Evolutionary conservation across 2,888 invertebrate species (phyloP).

Genomic region (Chalcis sispes): DNA sequence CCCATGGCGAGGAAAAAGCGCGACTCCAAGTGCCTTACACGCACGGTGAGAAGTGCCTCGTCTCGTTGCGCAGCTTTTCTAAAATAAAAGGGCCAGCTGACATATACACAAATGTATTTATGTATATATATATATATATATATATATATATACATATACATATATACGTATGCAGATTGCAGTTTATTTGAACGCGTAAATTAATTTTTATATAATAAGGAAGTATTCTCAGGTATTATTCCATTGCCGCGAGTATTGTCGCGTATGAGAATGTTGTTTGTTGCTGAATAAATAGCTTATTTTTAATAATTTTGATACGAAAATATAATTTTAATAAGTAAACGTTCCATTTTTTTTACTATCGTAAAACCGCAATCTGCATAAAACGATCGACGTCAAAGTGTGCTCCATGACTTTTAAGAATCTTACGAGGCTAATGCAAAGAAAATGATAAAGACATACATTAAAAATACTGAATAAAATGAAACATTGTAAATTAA

Average conservation of each 20-base stretch:
- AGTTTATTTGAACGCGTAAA: constrained; percentile 44
- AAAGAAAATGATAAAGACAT: constrained; percentile 1
- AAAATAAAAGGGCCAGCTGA: constrained; percentile 44
- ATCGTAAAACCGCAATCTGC: constrained; percentile 38
- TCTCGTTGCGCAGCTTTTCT: constrained; percentile 41
- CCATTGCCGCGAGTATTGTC: not conserved
- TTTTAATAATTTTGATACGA: not conserved
- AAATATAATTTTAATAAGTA: not conserved
- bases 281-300: too few relatives aligned
- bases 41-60: not conserved
- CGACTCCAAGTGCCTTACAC: not conserved
- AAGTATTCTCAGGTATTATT: too few relatives aligned
- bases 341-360: not conserved
- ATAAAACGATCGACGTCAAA: constrained; percentile 39
- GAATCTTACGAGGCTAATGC: not conserved
- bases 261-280: not conserved
- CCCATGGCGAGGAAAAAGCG: constrained; percentile 25
- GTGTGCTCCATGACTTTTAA: constrained; percentile 25
- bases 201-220: too few relatives aligned
- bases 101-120: not conserved
- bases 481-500: constrained; percentile 20
- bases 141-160: too few relatives aligned
- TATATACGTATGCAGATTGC: constrained; percentile 50
- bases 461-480: constrained; percentile 5
- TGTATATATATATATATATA: too few relatives aligned